A percentile compares a stretch with the other conserved stretches of the same genome.
Conservation (phyloP, 2,888 invertebrate species). For the Lithophane semibrunnea region DNA sequence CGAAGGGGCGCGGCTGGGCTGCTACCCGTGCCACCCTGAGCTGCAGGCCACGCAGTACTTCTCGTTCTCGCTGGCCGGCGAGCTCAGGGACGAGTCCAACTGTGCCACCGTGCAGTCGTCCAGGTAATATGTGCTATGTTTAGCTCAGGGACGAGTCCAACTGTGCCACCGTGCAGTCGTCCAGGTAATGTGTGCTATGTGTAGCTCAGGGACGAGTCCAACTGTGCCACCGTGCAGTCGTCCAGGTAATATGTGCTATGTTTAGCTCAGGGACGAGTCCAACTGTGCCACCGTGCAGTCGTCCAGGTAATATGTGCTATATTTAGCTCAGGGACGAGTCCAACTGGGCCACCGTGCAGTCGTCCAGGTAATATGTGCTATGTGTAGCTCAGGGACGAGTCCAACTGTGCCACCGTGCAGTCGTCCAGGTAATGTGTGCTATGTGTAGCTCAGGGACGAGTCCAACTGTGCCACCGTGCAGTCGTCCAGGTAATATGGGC, state of each 20-base stretch:
- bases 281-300: no score
- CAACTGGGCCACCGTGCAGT: slow-evolving; percentile 92
- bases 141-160: no score
- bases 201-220: slow-evolving; percentile 93
- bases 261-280: no score
- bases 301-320: no score
- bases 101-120: slow-evolving; percentile 92
- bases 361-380: slow-evolving; percentile 75
- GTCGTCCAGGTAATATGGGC: slow-evolving; percentile 79
- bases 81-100: slow-evolving; percentile 94
- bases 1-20: slow-evolving; percentile 92
- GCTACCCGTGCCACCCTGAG: slow-evolving; percentile 93
- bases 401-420: no score
- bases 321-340: slow-evolving; percentile 93
- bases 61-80: slow-evolving; percentile 92
- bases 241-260: slow-evolving; percentile 73
- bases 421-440: no score
- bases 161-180: no score
- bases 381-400: no score
- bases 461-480: slow-evolving; percentile 93
- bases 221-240: slow-evolving; percentile 92
- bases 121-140: slow-evolving; percentile 71
- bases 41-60: slow-evolving; percentile 94
- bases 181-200: no score
- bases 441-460: slow-evolving; percentile 92